Conservation (phyloP, 2,888 invertebrate genomes). For the Metopia argyrocephala region DNA sequence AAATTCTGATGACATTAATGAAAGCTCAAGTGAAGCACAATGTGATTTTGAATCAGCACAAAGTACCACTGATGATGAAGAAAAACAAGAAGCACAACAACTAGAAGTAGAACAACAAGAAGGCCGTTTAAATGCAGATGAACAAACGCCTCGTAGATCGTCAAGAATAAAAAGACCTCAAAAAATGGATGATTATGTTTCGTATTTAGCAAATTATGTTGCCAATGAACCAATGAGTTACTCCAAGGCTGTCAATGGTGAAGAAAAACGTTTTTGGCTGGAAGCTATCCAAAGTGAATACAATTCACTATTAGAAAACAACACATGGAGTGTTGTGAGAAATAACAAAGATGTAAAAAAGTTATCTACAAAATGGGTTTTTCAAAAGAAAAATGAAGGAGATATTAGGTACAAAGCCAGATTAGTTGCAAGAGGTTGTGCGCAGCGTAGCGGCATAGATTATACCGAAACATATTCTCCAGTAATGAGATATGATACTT, state of each 20-base stretch:
- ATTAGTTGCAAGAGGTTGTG: constrained; percentile 67
- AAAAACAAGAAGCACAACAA: neutral
- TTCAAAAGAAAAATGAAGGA: constrained; percentile 15
- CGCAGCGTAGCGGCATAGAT: constrained; percentile 64
- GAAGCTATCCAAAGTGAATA: constrained; percentile 16
- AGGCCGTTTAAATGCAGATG: neutral
- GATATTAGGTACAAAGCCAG: constrained; percentile 62
- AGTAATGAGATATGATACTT: constrained; percentile 21
- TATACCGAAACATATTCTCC: constrained; percentile 51
- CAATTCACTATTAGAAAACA: constrained; percentile 21
- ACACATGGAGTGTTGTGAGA: constrained; percentile 16
- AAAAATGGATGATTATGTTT: constrained; percentile 13
- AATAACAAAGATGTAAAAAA: neutral
- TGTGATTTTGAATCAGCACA: neutral
- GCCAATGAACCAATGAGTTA: constrained; percentile 2
- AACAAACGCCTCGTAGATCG: constrained; percentile 1
- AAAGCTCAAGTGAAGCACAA: neutral
- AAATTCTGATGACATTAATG: neutral
- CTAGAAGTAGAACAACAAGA: neutral
- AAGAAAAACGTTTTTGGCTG: neutral
- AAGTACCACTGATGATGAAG: neutral
- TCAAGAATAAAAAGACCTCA: constrained; percentile 14
- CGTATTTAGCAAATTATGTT: constrained; percentile 1
- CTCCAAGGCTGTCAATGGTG: constrained; percentile 19
- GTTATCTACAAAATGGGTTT: constrained; percentile 15